Base-by-base conservation (phyloP, 1,140 invertebrate genomes). In the Drosophila littoralis region DNA sequence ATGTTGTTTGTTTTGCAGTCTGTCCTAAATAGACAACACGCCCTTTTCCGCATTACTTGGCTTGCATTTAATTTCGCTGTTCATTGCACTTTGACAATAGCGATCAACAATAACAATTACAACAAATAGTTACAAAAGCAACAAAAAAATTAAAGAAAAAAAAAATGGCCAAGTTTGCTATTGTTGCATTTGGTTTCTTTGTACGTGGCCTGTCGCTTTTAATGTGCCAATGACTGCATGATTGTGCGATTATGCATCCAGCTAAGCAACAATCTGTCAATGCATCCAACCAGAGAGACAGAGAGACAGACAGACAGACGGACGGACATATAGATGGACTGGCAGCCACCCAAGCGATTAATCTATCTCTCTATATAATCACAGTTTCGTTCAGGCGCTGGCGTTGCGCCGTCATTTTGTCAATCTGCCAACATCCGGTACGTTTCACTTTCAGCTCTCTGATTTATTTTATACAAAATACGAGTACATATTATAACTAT, bases 161-260 rank as follows among this genome's bases (percentile, higher is more conserved):
- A 40, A 77, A 84, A 85, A 86, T 81, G 81, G 70, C 65, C 43
- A 57, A 50, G 46, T 73, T 65, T 52, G 46, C 59, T 51, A 57
- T 70, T 70, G 61, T 60, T 54, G 57, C 8, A 35, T 46, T 38
- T 10, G 12, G 10, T 7, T 12, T 36, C 55, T 68, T 59, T 50
- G 46, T 43, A 63, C 52, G 52, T 58, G 43, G 42, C 57, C 57
- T 32, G 57, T 46, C 67, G 79, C 52, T 59, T 88, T 86, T 79
- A 83, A 88, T 86, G 82, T 88, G 83, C 79, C 83, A 86, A 86
- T 86, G 83, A 86, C 83, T 88, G 76, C 79, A 86, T 85, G 79
- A 88, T 88, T 83, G 83, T 88, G 79, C 83, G 79, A 86, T 88
- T 86, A 88, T 75, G 65, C 71, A 77, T 75, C 75, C 65, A 78